These are phyloP conservation scores for Copsychus sechellarum DNA, from an alignment of 2,113 vertebrate species.

Conservation along the genomic window DNA sequence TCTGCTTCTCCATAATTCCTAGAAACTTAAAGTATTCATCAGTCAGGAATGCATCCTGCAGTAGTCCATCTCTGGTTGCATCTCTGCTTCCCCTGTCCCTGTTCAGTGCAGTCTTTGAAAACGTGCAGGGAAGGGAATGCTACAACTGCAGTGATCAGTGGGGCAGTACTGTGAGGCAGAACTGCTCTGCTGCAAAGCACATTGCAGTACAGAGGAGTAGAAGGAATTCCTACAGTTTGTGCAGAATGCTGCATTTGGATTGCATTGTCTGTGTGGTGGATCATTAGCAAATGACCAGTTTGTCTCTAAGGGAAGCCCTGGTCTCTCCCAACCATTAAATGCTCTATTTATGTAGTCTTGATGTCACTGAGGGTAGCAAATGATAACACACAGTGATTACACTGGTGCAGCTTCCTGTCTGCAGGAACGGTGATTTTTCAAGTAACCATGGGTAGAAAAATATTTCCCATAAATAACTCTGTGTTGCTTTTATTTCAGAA, in stretches of 20 bases:
- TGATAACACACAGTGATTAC: background rate
- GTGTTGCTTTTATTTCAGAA: background rate
- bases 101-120: background rate
- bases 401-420: background rate
- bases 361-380: background rate
- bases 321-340: background rate
- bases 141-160: background rate
- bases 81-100: background rate
- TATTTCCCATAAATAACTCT: background rate
- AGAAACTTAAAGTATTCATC: background rate
- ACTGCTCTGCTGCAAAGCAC: background rate
- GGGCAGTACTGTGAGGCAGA: background rate
- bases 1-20: background rate
- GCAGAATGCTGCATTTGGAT: background rate
- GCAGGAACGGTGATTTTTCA: background rate
- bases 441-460: background rate
- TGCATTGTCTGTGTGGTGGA: background rate
- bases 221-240: background rate
- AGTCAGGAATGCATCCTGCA: background rate
- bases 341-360: background rate
- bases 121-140: background rate
- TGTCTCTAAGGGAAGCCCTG: background rate
- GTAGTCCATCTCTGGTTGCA: background rate
- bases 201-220: background rate
- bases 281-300: background rate